Evolutionary conservation across 2,888 invertebrate species (phyloP), one percentile per base, ranked within the genome.

Genomic region (Encarsia formosa): DNA sequence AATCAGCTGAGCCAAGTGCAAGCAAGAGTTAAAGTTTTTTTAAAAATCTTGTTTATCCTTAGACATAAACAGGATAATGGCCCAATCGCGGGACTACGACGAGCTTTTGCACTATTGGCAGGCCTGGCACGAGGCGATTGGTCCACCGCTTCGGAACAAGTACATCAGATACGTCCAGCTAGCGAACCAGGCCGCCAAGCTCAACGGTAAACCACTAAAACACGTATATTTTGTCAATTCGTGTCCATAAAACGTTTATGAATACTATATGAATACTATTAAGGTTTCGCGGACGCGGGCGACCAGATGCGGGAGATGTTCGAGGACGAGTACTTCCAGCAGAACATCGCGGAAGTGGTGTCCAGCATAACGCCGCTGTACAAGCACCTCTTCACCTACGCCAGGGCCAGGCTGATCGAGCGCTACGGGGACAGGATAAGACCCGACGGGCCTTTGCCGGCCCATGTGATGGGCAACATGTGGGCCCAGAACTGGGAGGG

Each of bases 401-500:
- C 91, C 0, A 75, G 92, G 35, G 76, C 82, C 26, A 82, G 83
- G 58, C 71, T 93, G 19, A 76, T 80, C 6, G 77, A 80, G 46
- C 69, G 80, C 35, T 88, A 88, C 60, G 85, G 86, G 0, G 78
- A 79, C 19, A 75, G 78, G 39, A 76, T 86, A 1, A 72, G 83
- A 19, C 70, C 76, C 4, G 85, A 86, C 52, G 90, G 91, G 0
- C 89, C 91, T 0, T 82, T 94, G 48, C 92, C 93, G 0, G 88
- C 89, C 0, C 92, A 93, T 76, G 68, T 93, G 13, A 69, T 93
- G 13, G 92, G 91, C 13, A 88, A 90, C 71, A 83, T 90, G 82
- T 91, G 90, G 90, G 85, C 85, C 0, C 90, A 91, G 69, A 85
- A 85, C 63, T 91, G 90, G 90, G 83, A 83, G 59, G 83, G 84